Evolutionary conservation across 2,888 invertebrate genomes (phyloP), one percentile per base, ranked within the genome.

Genomic region (Callimorpha dominula): DNA sequence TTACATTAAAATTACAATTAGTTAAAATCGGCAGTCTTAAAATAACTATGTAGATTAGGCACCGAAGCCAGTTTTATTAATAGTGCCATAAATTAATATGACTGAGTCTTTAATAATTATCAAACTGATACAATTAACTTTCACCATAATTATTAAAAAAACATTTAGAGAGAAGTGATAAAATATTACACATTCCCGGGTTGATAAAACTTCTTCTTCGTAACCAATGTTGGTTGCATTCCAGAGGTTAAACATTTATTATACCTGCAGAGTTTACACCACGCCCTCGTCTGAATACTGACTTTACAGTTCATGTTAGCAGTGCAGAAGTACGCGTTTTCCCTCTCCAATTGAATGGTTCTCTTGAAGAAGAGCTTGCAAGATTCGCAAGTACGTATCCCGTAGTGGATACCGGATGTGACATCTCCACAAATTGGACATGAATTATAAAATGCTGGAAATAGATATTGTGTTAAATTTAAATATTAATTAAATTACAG

Each of bases 301-400:
- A 94, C 82, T 0, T 46, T 17, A 62, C 94, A 93, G 0, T 63
- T 60, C 17, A 74, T 68, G 0, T 65, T 67, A 0, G 63, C 68
- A 0, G 54, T 52, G 69, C 93, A 93, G 0, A 4, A n/a, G 71
- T 92, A 93, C 0, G 78, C 75, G 0, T 75, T n/a, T 0, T 86
- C 81, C 46, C 88, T 90, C 4, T 86, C 78, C 42, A 85, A 72
- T 50, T 89, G 87, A 0, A 91, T 65, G 0, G 92, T 88, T 11
- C 93, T 81, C 73, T 91, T 91, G 82, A 93, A 93, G 87, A 93
- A 93, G 0, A 88, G 80, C 71, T 91, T 92, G 78, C 93, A 93
- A 0, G 92, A 91, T 70, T 92, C 90, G 71, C 93, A 93, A 0
- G 91, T 90, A 4, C 81, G 81, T 0, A 87, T 76, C 0, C 92